phyloP scores from a whole-genome alignment of 2,113 vertebrate genomes.

The Lichenostomus cassidix region DNA sequence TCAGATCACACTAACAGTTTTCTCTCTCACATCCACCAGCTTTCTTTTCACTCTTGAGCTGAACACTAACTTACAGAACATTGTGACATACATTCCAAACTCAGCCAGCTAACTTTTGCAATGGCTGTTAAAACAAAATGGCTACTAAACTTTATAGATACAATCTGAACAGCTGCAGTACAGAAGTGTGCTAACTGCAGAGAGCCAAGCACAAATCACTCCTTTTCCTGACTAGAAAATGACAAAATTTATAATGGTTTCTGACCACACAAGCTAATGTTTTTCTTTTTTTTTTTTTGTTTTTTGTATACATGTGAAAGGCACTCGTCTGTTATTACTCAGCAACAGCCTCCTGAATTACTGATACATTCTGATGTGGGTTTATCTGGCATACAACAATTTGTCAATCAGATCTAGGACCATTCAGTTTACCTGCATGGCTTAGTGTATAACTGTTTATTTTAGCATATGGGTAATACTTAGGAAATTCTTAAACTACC shows the following conservation, averaged over 20 bases:
- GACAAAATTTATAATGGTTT: not conserved
- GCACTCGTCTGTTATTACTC: slow-evolving; percentile 29
- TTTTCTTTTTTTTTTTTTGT: not conserved
- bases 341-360: not conserved
- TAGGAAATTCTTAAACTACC: not conserved
- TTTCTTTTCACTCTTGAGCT: slow-evolving; percentile 26
- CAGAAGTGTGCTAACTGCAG: not conserved
- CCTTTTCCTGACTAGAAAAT: not conserved
- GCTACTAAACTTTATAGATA: not conserved
- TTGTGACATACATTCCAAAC: not conserved
- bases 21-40: slow-evolving; percentile 1
- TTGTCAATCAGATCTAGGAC: not conserved
- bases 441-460: not conserved
- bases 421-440: not conserved
- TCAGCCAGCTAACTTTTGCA: slow-evolving; percentile 6
- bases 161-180: not conserved
- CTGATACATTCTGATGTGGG: not conserved
- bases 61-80: slow-evolving; percentile 6
- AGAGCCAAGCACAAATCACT: not conserved
- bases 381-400: not conserved
- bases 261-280: not conserved
- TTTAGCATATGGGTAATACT: not conserved
- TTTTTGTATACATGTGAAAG: not conserved
- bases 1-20: slow-evolving; percentile 17
- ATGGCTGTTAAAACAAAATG: not conserved